Conservation (phyloP, 2,888 invertebrate genomes). For the Phlogophora meticulosa region DNA sequence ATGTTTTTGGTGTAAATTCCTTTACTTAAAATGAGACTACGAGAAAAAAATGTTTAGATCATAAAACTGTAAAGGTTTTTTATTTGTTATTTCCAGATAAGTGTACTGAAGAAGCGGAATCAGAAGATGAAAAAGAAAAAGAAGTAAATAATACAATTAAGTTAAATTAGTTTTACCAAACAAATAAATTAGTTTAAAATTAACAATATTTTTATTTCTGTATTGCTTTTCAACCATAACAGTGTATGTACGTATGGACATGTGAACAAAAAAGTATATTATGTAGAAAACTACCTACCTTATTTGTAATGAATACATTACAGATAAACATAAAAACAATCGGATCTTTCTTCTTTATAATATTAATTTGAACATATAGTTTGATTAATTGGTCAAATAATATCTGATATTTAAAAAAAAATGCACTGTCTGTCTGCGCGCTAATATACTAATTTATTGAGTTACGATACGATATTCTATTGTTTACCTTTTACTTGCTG, state of each 20-base stretch:
- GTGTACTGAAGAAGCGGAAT: background rate
- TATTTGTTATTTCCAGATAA: slow-evolving; percentile 29
- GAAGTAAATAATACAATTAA: background rate
- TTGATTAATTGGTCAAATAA: too few relatives aligned
- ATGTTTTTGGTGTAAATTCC: background rate
- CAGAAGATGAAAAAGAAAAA: slow-evolving; percentile 24
- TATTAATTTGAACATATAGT: background rate
- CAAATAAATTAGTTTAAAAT: background rate
- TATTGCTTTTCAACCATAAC: background rate
- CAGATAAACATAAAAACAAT: too few relatives aligned
- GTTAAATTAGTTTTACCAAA: background rate
- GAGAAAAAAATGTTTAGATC: background rate
- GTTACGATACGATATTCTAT: too few relatives aligned
- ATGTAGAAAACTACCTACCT: too few relatives aligned
- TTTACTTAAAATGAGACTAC: background rate
- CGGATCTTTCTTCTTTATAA: too few relatives aligned
- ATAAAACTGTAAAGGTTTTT: background rate
- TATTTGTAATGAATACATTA: too few relatives aligned
- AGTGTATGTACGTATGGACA: too few relatives aligned
- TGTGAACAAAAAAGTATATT: too few relatives aligned
- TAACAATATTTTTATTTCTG: background rate
- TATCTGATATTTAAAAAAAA: too few relatives aligned
- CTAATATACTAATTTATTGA: too few relatives aligned
- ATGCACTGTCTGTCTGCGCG: too few relatives aligned
- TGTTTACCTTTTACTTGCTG: background rate